A percentile compares a stretch with the other conserved stretches of the same genome.
Evolutionary conservation across 2,888 invertebrate genomes (phyloP).

Genomic region (Trissonchulus sp.): DNA sequence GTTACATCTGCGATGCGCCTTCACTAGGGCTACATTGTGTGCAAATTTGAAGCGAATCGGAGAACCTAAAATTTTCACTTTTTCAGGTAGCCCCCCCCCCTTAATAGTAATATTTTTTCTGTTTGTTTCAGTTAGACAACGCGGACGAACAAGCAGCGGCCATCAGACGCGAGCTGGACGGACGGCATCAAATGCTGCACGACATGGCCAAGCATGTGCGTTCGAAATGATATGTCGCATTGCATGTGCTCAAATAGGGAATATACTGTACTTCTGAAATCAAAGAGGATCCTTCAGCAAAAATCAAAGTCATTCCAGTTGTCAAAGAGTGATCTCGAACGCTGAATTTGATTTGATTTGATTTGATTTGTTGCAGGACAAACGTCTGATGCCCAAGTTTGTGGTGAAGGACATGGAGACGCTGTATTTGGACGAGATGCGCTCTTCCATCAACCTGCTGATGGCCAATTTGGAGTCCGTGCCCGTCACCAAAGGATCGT

Average conservation of each 20-base stretch:
- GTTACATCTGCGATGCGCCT: no score
- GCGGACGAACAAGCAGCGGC: constrained; percentile 99
- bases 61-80: no score
- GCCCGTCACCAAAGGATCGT: constrained; percentile 94
- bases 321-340: background rate
- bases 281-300: no score
- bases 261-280: no score
- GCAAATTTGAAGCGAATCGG: no score
- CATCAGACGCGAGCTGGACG: constrained; percentile 93
- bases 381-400: constrained; percentile 96
- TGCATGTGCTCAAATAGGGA: no score
- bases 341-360: background rate
- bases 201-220: constrained; percentile 98
- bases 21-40: no score
- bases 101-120: no score
- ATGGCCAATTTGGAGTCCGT: constrained; percentile 98
- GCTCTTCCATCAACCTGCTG: constrained; percentile 90
- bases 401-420: constrained; percentile 99
- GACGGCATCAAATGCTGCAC: constrained; percentile 88
- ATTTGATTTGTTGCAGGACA: constrained; percentile 63
- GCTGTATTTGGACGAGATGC: constrained; percentile 94
- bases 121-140: constrained; percentile 74
- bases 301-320: constrained; percentile 3
- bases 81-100: no score
- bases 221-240: constrained; percentile 58